phyloP scores from a whole-genome alignment of 2,113 vertebrate genomes.

The Myxocyprinus asiaticus region DNA sequence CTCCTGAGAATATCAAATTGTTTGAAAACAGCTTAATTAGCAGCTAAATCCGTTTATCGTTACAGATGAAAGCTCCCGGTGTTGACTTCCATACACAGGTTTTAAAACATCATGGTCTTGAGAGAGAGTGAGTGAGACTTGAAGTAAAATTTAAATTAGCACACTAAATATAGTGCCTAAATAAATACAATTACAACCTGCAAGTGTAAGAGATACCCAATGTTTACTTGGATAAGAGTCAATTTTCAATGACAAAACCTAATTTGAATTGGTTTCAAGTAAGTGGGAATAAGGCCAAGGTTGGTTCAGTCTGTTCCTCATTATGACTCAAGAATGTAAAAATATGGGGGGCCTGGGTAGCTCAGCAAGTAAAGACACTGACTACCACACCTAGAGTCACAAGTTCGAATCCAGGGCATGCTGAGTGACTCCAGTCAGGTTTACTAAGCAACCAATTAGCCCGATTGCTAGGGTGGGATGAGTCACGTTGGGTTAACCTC shows the following conservation, averaged over 20 bases:
- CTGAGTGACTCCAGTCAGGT: too few relatives aligned
- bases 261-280: neutral
- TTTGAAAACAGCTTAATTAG: constrained; percentile 53
- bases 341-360: neutral
- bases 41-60: neutral
- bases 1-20: constrained; percentile 35
- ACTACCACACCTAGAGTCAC: too few relatives aligned
- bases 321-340: constrained; percentile 18
- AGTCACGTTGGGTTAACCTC: too few relatives aligned
- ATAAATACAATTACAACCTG: neutral
- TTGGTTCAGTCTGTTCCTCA: constrained; percentile 7
- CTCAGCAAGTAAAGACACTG: too few relatives aligned
- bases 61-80: constrained; percentile 19
- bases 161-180: neutral
- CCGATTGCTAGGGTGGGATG: too few relatives aligned
- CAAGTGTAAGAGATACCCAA: neutral
- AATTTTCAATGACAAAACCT: constrained; percentile 1
- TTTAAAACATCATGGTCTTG: constrained; percentile 11
- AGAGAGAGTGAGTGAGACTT: neutral
- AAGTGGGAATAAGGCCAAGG: neutral
- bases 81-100: neutral
- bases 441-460: too few relatives aligned
- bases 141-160: constrained; percentile 3
- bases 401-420: too few relatives aligned
- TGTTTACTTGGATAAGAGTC: neutral